Percentiles rank a stretch among this genome's conserved stretches.
phyloP scores from a whole-genome alignment of 2,113 vertebrate species.

The Hydrochoerus hydrochaeris region DNA sequence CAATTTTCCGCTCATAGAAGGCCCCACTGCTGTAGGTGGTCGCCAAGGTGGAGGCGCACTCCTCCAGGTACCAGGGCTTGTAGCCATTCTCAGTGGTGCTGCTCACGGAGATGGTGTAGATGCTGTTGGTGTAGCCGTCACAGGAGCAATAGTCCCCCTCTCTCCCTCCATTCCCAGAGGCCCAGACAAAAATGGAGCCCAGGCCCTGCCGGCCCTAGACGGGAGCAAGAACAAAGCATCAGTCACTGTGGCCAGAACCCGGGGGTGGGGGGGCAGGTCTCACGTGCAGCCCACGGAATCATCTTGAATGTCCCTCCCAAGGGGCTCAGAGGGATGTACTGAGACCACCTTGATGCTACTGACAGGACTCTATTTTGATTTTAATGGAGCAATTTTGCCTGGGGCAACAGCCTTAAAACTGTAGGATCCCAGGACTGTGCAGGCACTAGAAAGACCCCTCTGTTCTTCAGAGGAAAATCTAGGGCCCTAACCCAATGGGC shows the following conservation, averaged over 20 bases:
- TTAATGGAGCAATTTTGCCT: neutral
- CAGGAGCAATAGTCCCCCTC: constrained; percentile 95
- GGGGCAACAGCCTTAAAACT: neutral
- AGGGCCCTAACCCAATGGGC: no score
- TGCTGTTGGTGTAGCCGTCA: constrained; percentile 96
- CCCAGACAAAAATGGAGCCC: constrained; percentile 96
- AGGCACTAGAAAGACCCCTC: neutral
- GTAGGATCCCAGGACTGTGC: accelerated
- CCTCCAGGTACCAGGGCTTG: constrained; percentile 93
- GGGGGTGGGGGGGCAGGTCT: accelerated
- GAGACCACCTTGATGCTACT: accelerated
- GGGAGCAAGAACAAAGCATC: neutral
- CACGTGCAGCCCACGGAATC: accelerated
- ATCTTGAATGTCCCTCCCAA: neutral
- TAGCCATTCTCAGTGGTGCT: constrained; percentile 91
- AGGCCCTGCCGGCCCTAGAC: constrained; percentile 92
- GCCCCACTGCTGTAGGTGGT: constrained; percentile 94
- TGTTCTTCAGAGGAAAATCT: neutral
- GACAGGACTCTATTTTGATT: neutral
- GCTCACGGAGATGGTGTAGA: constrained; percentile 96
- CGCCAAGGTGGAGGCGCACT: constrained; percentile 93
- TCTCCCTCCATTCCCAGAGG: constrained; percentile 93
- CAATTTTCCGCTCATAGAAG: constrained; percentile 91
- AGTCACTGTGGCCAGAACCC: neutral
- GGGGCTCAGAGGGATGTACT: neutral